Base-by-base conservation (phyloP, 2,888 invertebrate species). In the Diogma glabrata region DNA sequence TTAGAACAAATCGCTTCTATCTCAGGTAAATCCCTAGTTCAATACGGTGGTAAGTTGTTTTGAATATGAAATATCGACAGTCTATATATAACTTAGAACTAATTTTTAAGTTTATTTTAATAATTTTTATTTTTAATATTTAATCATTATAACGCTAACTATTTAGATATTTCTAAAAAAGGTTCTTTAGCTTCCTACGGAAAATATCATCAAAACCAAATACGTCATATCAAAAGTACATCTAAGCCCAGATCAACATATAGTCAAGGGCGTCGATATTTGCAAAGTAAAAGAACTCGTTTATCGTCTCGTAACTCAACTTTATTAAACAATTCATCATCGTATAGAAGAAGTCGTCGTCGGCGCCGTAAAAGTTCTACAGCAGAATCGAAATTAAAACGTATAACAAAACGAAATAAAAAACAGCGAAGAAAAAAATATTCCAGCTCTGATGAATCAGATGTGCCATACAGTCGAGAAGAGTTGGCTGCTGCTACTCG, bases 1-100 rank as follows among this genome's bases (percentile, higher is more conserved):
- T 61, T 69, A 46, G 70, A 69, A 52, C 63, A 65, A 57, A 67
- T 70, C 53, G 64, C 61, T 6, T 61, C 61, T 53, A 63, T 70
- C 17, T 68, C 69, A 3, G 62, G n/a, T n/a, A n/a, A n/a, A n/a
- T n/a, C n/a, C n/a, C n/a, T n/a, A n/a, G n/a, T n/a, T n/a, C n/a
- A n/a, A n/a, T n/a, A n/a, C n/a, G n/a, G n/a, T n/a, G n/a, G n/a
- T n/a, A n/a, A n/a, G n/a, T n/a, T n/a, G n/a, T n/a, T n/a, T n/a
- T n/a, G n/a, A n/a, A n/a, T n/a, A n/a, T n/a, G n/a, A n/a, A n/a
- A n/a, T n/a, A n/a, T n/a, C n/a, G n/a, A n/a, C n/a, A n/a, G n/a
- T n/a, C n/a, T n/a, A n/a, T n/a, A n/a, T n/a, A n/a, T n/a, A n/a
- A n/a, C n/a, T n/a, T n/a, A n/a, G n/a, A n/a, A n/a, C n/a, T n/a